Conservation (phyloP, 2,797 vertebrate genomes). For the Denticeps clupeoides region DNA sequence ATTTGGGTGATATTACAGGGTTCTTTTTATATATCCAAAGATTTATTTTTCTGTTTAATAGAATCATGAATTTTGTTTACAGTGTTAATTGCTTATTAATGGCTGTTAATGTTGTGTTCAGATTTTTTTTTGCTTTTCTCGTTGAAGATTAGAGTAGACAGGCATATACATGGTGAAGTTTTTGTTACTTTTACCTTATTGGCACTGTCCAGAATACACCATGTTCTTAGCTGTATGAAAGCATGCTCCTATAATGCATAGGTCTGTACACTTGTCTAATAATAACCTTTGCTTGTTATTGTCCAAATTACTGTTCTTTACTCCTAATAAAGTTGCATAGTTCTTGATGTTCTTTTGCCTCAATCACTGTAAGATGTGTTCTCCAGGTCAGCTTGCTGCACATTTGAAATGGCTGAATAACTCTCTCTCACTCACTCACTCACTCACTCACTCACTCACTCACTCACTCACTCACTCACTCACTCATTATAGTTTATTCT, state of each 20-base stretch:
- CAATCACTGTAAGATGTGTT: no score
- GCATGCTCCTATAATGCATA: conserved; percentile 32
- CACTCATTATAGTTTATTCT: no score
- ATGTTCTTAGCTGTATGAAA: conserved; percentile 32
- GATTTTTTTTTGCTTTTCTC: conserved; percentile 27
- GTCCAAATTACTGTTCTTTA: conserved; percentile 30
- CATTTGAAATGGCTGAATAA: no score
- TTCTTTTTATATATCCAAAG: conserved; percentile 50
- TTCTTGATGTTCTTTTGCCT: no score
- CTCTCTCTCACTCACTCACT: no score
- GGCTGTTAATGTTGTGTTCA: conserved; percentile 20
- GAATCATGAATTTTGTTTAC: conserved; percentile 35
- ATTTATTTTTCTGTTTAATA: conserved; percentile 39
- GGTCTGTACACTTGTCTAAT: conserved; percentile 27
- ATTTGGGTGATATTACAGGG: conserved; percentile 25
- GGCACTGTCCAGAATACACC: conserved; percentile 26
- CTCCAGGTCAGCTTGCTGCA: no score
- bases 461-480: no score
- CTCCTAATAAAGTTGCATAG: conserved; percentile 43
- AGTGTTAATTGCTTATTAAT: no score
- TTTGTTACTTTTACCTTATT: no score
- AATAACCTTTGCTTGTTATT: conserved; percentile 31
- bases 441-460: no score
- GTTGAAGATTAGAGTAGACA: conserved; percentile 19
- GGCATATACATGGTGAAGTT: conserved; percentile 22